A percentile compares a stretch with the other conserved stretches of the same genome.
Conservation (phyloP, 1,140 invertebrate genomes). For the Penaeus chinensis region DNA sequence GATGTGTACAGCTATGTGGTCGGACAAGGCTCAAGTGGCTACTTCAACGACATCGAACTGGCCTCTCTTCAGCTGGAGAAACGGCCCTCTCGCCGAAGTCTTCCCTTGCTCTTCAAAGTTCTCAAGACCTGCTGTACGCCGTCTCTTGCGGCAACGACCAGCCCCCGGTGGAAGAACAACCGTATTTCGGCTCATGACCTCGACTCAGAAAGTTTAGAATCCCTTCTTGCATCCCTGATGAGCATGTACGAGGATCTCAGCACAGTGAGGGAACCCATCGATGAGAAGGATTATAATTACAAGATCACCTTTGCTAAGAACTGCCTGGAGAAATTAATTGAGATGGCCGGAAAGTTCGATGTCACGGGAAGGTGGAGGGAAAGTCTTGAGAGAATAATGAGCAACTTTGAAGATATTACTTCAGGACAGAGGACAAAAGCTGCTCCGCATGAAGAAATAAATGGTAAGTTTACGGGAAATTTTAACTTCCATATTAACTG, state of each 20-base stretch:
- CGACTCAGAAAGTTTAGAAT: neutral
- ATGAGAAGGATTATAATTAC: neutral
- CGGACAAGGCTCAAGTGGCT: neutral
- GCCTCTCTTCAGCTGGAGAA: neutral
- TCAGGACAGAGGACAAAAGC: no score
- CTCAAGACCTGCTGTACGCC: conserved; percentile 17
- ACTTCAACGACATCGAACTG: conserved; percentile 4
- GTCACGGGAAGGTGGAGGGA: conserved; percentile 22
- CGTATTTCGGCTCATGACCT: neutral
- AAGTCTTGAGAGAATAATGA: neutral
- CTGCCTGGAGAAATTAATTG: conserved; percentile 17
- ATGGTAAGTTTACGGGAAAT: no score
- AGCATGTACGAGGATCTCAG: conserved; percentile 1
- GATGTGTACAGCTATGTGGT: neutral
- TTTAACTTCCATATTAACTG: no score
- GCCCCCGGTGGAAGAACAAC: neutral
- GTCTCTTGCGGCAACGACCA: neutral
- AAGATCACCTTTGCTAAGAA: neutral
- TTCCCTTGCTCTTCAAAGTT: conserved; percentile 14
- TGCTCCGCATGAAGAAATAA: no score
- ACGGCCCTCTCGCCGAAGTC: neutral
- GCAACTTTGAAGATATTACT: neutral
- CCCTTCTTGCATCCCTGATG: neutral
- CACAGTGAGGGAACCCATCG: neutral
- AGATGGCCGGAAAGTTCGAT: conserved; percentile 10